Conservation (phyloP, 2,888 invertebrate species). For the Lomographa bimaculata region DNA sequence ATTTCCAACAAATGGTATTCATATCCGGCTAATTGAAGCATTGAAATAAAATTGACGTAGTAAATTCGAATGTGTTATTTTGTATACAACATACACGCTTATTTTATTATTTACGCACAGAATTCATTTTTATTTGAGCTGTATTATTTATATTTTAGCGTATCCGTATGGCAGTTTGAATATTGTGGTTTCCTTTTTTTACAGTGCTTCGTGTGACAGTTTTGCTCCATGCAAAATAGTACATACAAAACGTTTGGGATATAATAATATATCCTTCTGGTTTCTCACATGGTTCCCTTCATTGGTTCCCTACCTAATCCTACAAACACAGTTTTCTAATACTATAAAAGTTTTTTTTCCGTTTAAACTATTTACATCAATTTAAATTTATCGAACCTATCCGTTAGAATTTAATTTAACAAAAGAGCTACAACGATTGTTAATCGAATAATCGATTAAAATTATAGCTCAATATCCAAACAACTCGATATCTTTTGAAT, state of each 20-base stretch:
- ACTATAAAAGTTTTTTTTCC: no score
- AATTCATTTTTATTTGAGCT: not conserved
- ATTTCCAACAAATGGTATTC: conserved; percentile 1
- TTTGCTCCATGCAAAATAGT: conserved; percentile 93
- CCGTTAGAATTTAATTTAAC: conserved; percentile 25
- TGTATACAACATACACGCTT: not conserved
- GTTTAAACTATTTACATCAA: conserved; percentile 17
- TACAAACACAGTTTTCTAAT: no score
- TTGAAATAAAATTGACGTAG: conserved; percentile 1
- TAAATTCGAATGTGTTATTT: conserved; percentile 1
- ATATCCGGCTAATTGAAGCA: conserved; percentile 5
- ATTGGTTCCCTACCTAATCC: conserved; percentile 49
- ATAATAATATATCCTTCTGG: conserved; percentile 68
- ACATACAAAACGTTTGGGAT: conserved; percentile 85
- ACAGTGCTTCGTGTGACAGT: conserved; percentile 52
- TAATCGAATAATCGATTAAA: conserved; percentile 25
- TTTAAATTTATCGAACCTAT: conserved; percentile 4
- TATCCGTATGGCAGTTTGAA: conserved; percentile 62
- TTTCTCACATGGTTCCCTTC: conserved; percentile 91
- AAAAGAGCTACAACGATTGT: conserved; percentile 28
- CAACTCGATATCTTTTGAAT: no score
- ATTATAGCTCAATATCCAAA: no score
- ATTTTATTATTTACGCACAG: conserved; percentile 13
- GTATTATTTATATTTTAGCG: conserved; percentile 17
- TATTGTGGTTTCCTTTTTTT: conserved; percentile 30